These are phyloP conservation scores for Isoperla grammatica DNA, from an alignment of 2,888 invertebrate species.

Conservation along the genomic window DNA sequence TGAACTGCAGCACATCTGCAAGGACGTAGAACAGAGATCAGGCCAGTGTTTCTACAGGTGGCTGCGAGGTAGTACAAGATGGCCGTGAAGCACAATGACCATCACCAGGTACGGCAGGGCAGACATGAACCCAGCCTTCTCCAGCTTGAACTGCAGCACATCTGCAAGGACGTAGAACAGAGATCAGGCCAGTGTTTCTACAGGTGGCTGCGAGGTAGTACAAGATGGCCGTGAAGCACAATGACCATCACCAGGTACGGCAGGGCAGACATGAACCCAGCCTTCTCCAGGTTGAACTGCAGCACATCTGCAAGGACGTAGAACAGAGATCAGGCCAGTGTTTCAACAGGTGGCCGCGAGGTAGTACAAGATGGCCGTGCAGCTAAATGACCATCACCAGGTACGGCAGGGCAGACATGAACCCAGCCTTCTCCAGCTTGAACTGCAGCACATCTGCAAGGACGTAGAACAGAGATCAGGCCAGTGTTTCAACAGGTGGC, in stretches of 20 bases:
- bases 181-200: too few species aligned
- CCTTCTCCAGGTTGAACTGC: conserved; percentile 65
- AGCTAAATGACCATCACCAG: conserved; percentile 79
- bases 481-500: too few species aligned
- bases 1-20: conserved; percentile 66
- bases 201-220: too few species aligned
- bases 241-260: conserved; percentile 87
- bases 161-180: too few species aligned
- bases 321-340: too few species aligned
- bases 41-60: too few species aligned
- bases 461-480: too few species aligned
- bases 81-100: conserved; percentile 76
- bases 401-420: conserved; percentile 81
- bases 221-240: too few species aligned
- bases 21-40: conserved; percentile 33
- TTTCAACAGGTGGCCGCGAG: too few species aligned
- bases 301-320: conserved; percentile 69
- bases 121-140: conserved; percentile 75
- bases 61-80: too few species aligned
- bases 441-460: conserved; percentile 67
- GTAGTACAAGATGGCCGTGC: too few species aligned
- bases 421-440: conserved; percentile 71
- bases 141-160: conserved; percentile 63
- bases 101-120: conserved; percentile 86
- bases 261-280: conserved; percentile 77